A percentile compares a stretch with the other conserved stretches of the same genome.
These are phyloP conservation scores for Dysmachus trigonus DNA, from an alignment of 2,888 invertebrate species.

Conservation along the genomic window DNA sequence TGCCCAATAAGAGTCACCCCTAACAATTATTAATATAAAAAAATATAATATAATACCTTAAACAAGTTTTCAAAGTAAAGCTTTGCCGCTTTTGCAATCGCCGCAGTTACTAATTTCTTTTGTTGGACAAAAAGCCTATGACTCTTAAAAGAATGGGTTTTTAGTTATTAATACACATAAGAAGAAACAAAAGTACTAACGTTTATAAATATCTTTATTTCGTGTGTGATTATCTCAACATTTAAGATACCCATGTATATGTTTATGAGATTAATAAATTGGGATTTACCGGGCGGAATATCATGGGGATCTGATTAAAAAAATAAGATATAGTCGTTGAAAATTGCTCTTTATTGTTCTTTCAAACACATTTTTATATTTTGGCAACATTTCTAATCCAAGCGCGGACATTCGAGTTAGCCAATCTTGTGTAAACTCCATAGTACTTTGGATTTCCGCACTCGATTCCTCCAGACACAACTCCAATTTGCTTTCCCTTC, in stretches of 20 bases:
- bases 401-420: slow-evolving; percentile 42
- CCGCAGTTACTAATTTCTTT: too few relatives aligned
- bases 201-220: too few relatives aligned
- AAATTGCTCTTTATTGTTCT: background rate
- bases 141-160: too few relatives aligned
- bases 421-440: slow-evolving; percentile 46
- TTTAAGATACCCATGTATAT: background rate
- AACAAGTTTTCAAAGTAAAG: too few relatives aligned
- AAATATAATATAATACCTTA: too few relatives aligned
- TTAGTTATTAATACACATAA: too few relatives aligned
- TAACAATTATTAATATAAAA: too few relatives aligned
- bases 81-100: too few relatives aligned
- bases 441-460: slow-evolving; percentile 45
- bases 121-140: too few relatives aligned
- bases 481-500: slow-evolving; percentile 45
- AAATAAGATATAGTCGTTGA: background rate
- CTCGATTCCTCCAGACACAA: slow-evolving; percentile 45
- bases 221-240: too few relatives aligned
- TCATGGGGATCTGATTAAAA: background rate
- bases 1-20: too few relatives aligned
- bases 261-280: background rate
- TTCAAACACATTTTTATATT: background rate
- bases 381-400: slow-evolving; percentile 45
- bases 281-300: background rate
- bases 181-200: too few relatives aligned